phyloP scores from a whole-genome alignment of 2,113 vertebrate genomes.

The Grammomys dolichurus region DNA sequence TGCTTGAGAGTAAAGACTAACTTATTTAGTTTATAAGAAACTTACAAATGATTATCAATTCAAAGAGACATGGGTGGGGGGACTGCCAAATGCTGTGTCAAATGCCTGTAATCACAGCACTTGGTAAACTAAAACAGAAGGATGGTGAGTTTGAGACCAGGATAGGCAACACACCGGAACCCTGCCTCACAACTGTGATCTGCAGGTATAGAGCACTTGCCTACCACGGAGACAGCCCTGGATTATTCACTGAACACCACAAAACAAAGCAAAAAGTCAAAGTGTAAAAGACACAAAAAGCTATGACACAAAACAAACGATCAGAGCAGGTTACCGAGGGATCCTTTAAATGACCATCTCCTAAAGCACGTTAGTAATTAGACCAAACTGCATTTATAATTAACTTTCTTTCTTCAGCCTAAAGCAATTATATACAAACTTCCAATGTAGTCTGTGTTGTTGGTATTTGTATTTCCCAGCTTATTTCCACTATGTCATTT shows the following conservation, averaged over 20 bases:
- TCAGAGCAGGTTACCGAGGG: conserved; percentile 48
- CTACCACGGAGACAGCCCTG: not conserved
- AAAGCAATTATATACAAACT: conserved; percentile 41
- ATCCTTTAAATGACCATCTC: conserved; percentile 19
- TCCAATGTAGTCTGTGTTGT: not conserved
- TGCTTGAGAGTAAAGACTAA: conserved; percentile 47
- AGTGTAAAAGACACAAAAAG: conserved; percentile 49
- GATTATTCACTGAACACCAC: not conserved
- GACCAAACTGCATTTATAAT: conserved; percentile 31
- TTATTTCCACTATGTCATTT: conserved; percentile 7
- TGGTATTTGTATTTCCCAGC: conserved; percentile 20
- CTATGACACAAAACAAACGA: conserved; percentile 13
- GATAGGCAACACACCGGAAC: not conserved
- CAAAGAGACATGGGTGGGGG: not conserved
- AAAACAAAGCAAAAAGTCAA: not conserved
- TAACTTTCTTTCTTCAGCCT: conserved; percentile 53
- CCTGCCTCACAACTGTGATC: not conserved
- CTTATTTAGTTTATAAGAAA: conserved; percentile 41
- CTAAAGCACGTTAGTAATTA: conserved; percentile 35
- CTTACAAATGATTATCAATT: conserved; percentile 32
- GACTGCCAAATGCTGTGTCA: too few species aligned
- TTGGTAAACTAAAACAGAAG: not conserved
- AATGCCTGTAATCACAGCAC: not conserved
- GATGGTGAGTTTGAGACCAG: not conserved
- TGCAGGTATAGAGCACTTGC: not conserved